Evolutionary conservation across 2,888 invertebrate species (phyloP), one percentile per base, ranked within the genome.

Genomic region (Protonemura montana): DNA sequence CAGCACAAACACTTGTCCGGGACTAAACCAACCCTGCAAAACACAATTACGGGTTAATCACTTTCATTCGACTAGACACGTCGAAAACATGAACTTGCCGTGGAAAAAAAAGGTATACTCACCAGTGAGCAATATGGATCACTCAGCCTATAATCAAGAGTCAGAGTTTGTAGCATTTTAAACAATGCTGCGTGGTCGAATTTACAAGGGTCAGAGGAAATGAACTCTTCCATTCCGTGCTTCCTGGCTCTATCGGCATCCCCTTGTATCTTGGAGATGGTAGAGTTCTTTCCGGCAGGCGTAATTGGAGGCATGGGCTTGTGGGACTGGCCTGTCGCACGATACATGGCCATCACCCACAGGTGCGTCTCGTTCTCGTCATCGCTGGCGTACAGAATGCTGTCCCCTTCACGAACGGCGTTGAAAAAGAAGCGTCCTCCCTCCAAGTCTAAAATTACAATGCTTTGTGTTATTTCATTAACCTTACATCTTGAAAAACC

Each of bases 271-370:
- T 97, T 96, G 83, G 96, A 96, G 91, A 97, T 95, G 88, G 96
- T 96, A 29, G 96, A 96, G 91, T 95, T 96, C 93, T 98, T 95
- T 92, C 97, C 95, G 88, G 95, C 95, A 0, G 95, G 95, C 26
- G 96, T 96, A 80, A 97, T 94, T 0, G 98, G 98, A 7, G 99
- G 99, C 0, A 98, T 97, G 7, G 99, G 99, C 91, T 99, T 99
- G 92, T 99, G 99, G 85, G 98, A 98, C 92, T 99, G 99, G 5
- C 99, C 99, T 0, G 99, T 99, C n/a, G 99, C 99, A 89, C 99
- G 94, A 92, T 99, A 99, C 93, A 99, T 94, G 0, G 99, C 99
- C 96, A 99, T 99, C 42, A 99, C 99, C 99, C 99, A 99, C 88
- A 99, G 92, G 91, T 99, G 98, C 90, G 98, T 97, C 91, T 99